Evolutionary conservation across 2,888 invertebrate species (phyloP).

Genomic region (Rhimphoctona megacephalus): DNA sequence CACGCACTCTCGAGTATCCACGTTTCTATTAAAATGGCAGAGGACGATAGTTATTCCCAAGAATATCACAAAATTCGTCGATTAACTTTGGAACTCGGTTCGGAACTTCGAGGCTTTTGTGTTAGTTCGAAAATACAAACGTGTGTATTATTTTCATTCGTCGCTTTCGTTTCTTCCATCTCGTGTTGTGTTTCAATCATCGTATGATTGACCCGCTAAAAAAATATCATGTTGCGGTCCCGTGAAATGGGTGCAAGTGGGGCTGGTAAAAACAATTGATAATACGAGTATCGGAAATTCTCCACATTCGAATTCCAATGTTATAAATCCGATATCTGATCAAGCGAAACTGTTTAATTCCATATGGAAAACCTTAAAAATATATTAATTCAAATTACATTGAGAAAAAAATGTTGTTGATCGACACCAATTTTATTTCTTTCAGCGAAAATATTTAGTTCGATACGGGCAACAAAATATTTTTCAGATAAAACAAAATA

Average conservation of each 20-base stretch:
- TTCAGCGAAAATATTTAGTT: too few species aligned
- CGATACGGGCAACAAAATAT: too few species aligned
- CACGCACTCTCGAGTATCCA: constrained; percentile 36
- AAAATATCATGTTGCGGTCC: neutral
- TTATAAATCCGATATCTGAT: neutral
- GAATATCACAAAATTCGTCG: constrained; percentile 80
- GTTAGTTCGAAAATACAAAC: constrained; percentile 75
- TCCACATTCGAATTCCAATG: neutral
- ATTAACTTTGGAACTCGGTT: constrained; percentile 80
- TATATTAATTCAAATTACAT: neutral
- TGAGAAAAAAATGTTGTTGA: neutral
- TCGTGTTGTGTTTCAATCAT: neutral
- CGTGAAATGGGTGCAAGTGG: neutral
- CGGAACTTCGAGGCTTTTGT: constrained; percentile 76
- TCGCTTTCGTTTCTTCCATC: neutral
- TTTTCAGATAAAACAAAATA: too few species aligned
- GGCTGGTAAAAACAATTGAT: neutral
- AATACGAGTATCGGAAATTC: too few species aligned
- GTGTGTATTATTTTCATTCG: constrained; percentile 28
- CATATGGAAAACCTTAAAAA: neutral
- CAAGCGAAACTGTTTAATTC: neutral
- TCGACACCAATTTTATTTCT: too few species aligned
- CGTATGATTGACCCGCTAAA: neutral
- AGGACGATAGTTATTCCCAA: constrained; percentile 77
- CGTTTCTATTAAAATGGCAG: constrained; percentile 71